A percentile compares a stretch with the other conserved stretches of the same genome.
phyloP scores from a whole-genome alignment of 1,140 invertebrate species.

The Pseudachorutes palmiensis region DNA sequence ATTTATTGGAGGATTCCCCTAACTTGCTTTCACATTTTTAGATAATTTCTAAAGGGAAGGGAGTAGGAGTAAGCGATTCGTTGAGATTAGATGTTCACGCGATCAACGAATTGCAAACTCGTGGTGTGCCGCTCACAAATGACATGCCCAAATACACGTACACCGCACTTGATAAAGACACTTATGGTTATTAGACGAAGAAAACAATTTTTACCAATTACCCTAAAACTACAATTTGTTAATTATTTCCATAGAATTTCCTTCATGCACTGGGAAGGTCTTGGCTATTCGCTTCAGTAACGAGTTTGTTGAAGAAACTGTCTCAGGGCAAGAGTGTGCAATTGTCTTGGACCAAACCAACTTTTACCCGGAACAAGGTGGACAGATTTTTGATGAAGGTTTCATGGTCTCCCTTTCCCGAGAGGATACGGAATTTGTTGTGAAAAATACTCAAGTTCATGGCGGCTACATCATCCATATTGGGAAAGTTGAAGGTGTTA shows the following conservation, averaged over 20 bases:
- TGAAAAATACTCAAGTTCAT: conserved; percentile 91
- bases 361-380: conserved; percentile 76
- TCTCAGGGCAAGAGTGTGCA: conserved; percentile 79
- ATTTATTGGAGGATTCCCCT: neutral
- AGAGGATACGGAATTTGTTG: conserved; percentile 67
- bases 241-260: conserved; percentile 47
- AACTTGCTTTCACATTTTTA: conserved; percentile 2
- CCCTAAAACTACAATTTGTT: neutral
- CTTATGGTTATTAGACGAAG: conserved; percentile 50
- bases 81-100: conserved; percentile 84
- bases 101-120: conserved; percentile 80
- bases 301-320: conserved; percentile 76
- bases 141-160: conserved; percentile 92
- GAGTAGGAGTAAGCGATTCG: conserved; percentile 21
- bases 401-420: conserved; percentile 68
- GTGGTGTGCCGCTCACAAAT: conserved; percentile 70
- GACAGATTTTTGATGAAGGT: conserved; percentile 96
- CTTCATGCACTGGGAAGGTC: conserved; percentile 55
- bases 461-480: conserved; percentile 94
- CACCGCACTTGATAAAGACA: conserved; percentile 50
- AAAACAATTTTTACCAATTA: no score
- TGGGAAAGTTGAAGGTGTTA: conserved; percentile 62
- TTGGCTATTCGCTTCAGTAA: conserved; percentile 65
- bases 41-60: conserved; percentile 22
- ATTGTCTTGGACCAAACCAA: conserved; percentile 81